Conservation (phyloP, 1,140 invertebrate species). For the Riptortus pedestris region DNA sequence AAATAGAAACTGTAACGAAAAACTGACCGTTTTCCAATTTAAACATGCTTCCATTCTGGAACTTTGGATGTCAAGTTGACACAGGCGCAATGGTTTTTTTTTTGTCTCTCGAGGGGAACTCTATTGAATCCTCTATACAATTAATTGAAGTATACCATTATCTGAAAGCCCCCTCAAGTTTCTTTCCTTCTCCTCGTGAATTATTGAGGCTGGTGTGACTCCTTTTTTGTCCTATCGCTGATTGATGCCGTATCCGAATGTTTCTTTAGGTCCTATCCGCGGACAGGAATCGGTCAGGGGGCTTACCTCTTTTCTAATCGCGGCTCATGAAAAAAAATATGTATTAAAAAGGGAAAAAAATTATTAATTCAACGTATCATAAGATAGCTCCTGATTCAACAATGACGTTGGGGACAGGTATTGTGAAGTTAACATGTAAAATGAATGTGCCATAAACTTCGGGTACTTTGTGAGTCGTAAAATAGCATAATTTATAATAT, state of each 20-base stretch:
- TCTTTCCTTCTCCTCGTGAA: not conserved
- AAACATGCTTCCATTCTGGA: too few species aligned
- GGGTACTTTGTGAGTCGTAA: too few species aligned
- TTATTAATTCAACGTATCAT: not conserved
- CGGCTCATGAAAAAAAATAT: not conserved
- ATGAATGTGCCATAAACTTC: too few species aligned
- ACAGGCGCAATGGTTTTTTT: too few species aligned
- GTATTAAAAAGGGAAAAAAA: not conserved
- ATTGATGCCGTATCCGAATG: constrained; percentile 11
- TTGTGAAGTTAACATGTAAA: too few species aligned
- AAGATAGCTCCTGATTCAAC: not conserved
- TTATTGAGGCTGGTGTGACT: not conserved
- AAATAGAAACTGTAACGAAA: too few species aligned
- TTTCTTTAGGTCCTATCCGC: constrained; percentile 1
- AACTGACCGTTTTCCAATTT: too few species aligned
- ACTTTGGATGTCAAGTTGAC: too few species aligned
- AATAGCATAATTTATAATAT: too few species aligned
- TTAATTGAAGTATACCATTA: constrained; percentile 18
- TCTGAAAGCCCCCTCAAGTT: not conserved
- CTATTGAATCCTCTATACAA: constrained; percentile 9
- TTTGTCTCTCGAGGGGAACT: too few species aligned
- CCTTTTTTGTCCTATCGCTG: constrained; percentile 1
- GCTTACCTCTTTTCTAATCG: too few species aligned
- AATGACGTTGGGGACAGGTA: not conserved
- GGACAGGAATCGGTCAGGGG: too few species aligned